Conservation (phyloP, 2,797 vertebrate species). For the Neomorphus geoffroyi region DNA sequence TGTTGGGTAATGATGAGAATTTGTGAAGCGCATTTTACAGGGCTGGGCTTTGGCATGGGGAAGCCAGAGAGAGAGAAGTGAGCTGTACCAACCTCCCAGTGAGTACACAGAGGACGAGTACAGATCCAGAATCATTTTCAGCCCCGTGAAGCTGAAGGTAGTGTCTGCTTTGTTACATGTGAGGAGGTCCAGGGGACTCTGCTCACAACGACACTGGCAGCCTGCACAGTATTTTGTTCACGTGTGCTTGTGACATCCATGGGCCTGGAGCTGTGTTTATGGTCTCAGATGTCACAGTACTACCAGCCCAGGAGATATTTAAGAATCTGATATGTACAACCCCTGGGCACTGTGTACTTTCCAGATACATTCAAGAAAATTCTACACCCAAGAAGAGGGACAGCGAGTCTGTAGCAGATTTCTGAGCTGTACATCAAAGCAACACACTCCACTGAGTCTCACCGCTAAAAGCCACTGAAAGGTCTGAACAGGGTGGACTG, state of each 20-base stretch:
- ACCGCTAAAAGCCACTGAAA: background rate
- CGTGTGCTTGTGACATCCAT: background rate
- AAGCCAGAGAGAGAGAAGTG: background rate
- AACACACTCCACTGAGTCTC: background rate
- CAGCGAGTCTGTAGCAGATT: background rate
- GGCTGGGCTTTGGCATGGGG: background rate
- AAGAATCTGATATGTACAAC: background rate
- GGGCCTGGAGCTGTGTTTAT: background rate
- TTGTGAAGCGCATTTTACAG: background rate
- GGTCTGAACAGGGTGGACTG: background rate
- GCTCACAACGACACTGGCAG: background rate
- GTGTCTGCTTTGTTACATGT: background rate
- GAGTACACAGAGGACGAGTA: background rate
- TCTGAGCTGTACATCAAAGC: background rate
- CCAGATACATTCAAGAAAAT: background rate
- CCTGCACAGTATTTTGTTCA: background rate
- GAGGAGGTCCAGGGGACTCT: background rate
- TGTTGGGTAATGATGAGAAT: background rate
- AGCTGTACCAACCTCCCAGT: background rate
- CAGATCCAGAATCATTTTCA: background rate
- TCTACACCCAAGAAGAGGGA: background rate
- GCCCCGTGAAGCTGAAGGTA: background rate
- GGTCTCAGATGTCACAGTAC: slow-evolving; percentile 36
- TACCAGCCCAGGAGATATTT: slow-evolving; percentile 3
- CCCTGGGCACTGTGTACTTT: background rate